Base-by-base conservation (phyloP, 2,888 invertebrate species). In the Dastarcus helophoroides region DNA sequence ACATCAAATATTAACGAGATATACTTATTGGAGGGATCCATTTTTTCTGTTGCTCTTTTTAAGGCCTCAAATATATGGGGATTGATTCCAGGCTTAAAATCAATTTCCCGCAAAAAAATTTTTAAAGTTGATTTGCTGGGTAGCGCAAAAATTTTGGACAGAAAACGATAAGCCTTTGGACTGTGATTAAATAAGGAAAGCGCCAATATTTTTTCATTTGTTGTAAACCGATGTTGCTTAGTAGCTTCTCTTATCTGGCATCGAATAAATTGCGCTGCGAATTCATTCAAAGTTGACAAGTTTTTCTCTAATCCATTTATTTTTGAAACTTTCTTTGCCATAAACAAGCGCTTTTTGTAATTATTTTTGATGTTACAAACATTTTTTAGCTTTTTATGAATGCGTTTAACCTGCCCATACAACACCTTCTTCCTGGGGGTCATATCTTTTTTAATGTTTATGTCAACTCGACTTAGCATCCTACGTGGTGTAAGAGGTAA, bases 1-100 rank as follows among this genome's bases (percentile, higher is more conserved):
- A 35, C 32, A 31, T 35, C 35, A 17, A 35, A 35, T 10, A 38
- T 10, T 7, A 38, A n/a, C 2, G 31, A 22, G 5, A 35, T 19
- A 25, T 27, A 26, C 22, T 26, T 33, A 8, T 29, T 22, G 11
- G 15, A 14, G 3, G 12, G 6, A n/a, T 3, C 14, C 29, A 17
- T 19, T 4, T 29, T n/a, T 2, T 5, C 22, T 12, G 13, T 14
- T 3, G 22, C 13, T 8, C 22, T 29, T 13, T 29, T 4, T 9
- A 22, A 9, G 3, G 11, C 2, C 1, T 4, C 5, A 13, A 22
- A 29, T 14, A 29, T 29, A 10, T 29, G 17, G 1, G 21, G 22
- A 29, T 29, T 29, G 3, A 29, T 8, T 2, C 29, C 29, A 4
- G 22, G 3, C 6, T 29, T 22, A 10, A 22, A 29, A 22, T 14